These are phyloP conservation scores for Patella ulyssiponensis DNA, from an alignment of 2,888 invertebrate genomes.

Conservation along the genomic window DNA sequence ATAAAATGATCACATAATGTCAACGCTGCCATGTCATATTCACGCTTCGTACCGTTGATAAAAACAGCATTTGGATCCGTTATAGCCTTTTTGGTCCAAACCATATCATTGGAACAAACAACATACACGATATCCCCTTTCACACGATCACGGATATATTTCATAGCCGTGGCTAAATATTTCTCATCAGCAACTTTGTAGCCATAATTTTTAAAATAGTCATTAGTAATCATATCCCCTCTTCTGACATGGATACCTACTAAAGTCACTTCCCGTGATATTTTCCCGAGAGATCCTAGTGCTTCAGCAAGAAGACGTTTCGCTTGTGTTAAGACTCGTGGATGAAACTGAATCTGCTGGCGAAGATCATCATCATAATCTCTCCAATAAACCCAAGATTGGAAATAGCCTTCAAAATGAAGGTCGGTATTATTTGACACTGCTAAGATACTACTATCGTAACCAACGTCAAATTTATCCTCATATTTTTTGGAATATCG, in stretches of 20 bases:
- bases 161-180: constrained; percentile 20
- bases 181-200: constrained; percentile 17
- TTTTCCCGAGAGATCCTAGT: neutral
- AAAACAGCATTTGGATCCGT: neutral
- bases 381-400: constrained; percentile 25
- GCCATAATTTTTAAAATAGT: constrained; percentile 13
- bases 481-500: neutral
- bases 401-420: constrained; percentile 18
- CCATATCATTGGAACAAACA: constrained; percentile 23
- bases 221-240: constrained; percentile 17
- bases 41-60: neutral
- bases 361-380: constrained; percentile 15
- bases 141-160: constrained; percentile 15
- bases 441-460: neutral
- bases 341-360: constrained; percentile 13
- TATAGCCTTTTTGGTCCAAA: constrained; percentile 16
- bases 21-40: constrained; percentile 23
- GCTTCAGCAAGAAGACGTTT: neutral
- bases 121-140: constrained; percentile 20
- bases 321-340: neutral
- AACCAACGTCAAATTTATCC: neutral
- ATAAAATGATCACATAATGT: constrained; percentile 23
- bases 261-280: neutral
- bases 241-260: constrained; percentile 22
- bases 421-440: constrained; percentile 4